Conservation (phyloP, 2,797 vertebrate species). For the Enteromius trimaculatus region DNA sequence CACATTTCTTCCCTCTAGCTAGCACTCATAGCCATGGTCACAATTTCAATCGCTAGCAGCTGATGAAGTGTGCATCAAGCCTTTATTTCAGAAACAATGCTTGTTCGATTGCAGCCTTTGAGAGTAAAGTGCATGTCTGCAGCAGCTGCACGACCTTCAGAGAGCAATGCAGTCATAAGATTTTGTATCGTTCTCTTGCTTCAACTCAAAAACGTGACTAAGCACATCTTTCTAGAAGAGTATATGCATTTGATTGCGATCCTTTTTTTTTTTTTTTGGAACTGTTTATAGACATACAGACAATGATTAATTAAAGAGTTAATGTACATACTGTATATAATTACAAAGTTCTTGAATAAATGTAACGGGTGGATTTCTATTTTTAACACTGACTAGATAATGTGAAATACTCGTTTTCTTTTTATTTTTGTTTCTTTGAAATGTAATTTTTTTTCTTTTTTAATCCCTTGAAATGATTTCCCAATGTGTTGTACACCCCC, state of each 20-base stretch:
- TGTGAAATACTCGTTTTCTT: conserved; percentile 73
- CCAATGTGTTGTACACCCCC: conserved; percentile 74
- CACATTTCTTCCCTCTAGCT: conserved; percentile 22
- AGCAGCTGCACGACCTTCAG: conserved; percentile 54
- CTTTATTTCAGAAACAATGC: conserved; percentile 42
- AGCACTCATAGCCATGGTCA: conserved; percentile 47
- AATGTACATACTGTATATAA: conserved; percentile 85
- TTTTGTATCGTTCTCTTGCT: conserved; percentile 67
- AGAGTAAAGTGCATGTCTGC: conserved; percentile 63
- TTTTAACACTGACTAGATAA: conserved; percentile 89
- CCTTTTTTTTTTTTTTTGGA: conserved; percentile 76
- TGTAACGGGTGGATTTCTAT: conserved; percentile 85
- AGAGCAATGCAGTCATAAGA: conserved; percentile 61
- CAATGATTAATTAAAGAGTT: conserved; percentile 76
- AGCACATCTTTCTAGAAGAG: conserved; percentile 85
- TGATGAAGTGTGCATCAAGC: conserved; percentile 51
- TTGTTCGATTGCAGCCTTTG: conserved; percentile 60
- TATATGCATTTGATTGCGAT: conserved; percentile 81
- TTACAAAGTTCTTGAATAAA: conserved; percentile 81
- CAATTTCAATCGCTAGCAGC: conserved; percentile 62
- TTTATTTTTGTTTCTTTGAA: conserved; percentile 66
- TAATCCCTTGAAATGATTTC: conserved; percentile 59
- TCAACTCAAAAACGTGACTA: conserved; percentile 73
- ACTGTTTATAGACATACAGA: conserved; percentile 80
- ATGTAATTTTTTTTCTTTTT: conserved; percentile 64